Base-by-base conservation (phyloP, 64 coral and sea anemone species). In the Montipora capricornis region DNA sequence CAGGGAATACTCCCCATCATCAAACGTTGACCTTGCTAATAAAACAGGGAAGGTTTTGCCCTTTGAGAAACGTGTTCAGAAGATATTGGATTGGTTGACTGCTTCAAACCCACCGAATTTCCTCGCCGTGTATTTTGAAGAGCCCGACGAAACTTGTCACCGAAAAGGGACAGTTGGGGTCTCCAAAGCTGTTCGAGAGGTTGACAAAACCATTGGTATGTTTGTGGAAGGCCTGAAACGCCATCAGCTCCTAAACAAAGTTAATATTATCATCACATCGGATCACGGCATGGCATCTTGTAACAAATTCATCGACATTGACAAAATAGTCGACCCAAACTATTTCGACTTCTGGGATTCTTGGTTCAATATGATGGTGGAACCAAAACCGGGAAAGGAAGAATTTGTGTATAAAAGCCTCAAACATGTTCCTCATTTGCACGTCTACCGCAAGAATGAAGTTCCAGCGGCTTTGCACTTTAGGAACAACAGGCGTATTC, bases 231-330 rank as follows among this genome's bases (percentile, higher is more conserved):
- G 88, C 6, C 61, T 98, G 10, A 64, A 61, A 17, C 29, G 20
- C 11, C 79, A 80, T 14, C 16, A 74, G 12, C 67, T 98, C 4
- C 71, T 94, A 12, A 82, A 98, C 49, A 87, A 70, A 47, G 74
- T 93, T 2, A 98, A 98, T 47, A 92, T 98, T 13, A 92, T 98
- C 10, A 58, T 98, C 47, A 93, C 88, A 11, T 70, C 97, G 8
- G 97, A 98, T 78, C 97, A 98, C 69, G 97, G 97, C 2, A 95
- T 95, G 94, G 47, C 77, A 5, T 93, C 94, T 8, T 61, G 76
- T 9, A 74, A 81, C 22, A 87, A 87, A 74, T 44, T 81, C 47
- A 77, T 96, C 13, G 76, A 94, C 47, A n/a, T 98, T 3, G 84
- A 93, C 17, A 74, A 86, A 20, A 94, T 94, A 20, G 48, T 94